Evolutionary conservation across 2,888 invertebrate genomes (phyloP).

Genomic region (Andrena minutula): DNA sequence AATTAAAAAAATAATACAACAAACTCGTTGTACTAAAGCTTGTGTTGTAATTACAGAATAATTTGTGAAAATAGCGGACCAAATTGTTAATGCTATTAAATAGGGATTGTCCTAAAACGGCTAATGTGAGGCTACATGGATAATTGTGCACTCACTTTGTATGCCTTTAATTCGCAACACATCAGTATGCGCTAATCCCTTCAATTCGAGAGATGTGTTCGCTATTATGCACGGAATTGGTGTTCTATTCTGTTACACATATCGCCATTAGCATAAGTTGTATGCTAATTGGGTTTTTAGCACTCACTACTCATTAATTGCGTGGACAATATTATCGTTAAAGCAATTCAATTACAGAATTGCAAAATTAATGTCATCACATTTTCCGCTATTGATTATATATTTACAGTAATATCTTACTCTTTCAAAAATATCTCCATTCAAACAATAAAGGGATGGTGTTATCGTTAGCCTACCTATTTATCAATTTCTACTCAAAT

Average conservation of each 20-base stretch:
- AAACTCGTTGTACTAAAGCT: neutral
- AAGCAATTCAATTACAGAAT: slow-evolving; percentile 33
- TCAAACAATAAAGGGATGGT: too few species aligned
- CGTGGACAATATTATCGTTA: slow-evolving; percentile 38
- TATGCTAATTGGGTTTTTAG: slow-evolving; percentile 55
- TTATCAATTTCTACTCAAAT: too few species aligned
- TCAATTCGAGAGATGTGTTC: slow-evolving; percentile 21
- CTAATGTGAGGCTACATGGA: slow-evolving; percentile 23
- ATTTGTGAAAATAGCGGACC: slow-evolving; percentile 45
- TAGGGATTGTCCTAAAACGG: slow-evolving; percentile 30
- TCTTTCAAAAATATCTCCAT: too few species aligned
- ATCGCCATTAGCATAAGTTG: slow-evolving; percentile 53
- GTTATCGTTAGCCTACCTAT: too few species aligned
- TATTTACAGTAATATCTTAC: neutral
- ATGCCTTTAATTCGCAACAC: slow-evolving; percentile 36
- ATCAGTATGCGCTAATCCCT: slow-evolving; percentile 56
- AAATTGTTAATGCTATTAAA: slow-evolving; percentile 58
- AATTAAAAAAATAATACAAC: neutral
- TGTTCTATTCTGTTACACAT: slow-evolving; percentile 34
- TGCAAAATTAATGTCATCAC: slow-evolving; percentile 40
- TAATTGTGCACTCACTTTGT: slow-evolving; percentile 55
- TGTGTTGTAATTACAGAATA: slow-evolving; percentile 3
- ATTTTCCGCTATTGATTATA: slow-evolving; percentile 62
- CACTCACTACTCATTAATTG: slow-evolving; percentile 46
- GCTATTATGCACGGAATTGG: slow-evolving; percentile 40